Evolutionary conservation across 2,888 invertebrate genomes (phyloP), one percentile per base, ranked within the genome.

Genomic region (Pocota personata): DNA sequence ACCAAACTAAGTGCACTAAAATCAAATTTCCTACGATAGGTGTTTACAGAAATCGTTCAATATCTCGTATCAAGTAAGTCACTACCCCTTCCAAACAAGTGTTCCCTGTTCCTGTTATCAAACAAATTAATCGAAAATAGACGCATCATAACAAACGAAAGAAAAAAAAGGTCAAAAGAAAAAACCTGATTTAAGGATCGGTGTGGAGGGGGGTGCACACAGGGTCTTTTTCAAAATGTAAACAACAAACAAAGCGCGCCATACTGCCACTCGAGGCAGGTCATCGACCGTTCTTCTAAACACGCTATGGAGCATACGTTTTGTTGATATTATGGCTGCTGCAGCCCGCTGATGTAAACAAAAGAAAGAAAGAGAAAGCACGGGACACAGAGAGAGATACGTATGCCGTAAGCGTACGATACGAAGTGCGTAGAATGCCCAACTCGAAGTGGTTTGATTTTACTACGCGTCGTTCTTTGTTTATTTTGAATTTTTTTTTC

Each of bases 271-370:
- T 77, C 24, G 46, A 21, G 50, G 21, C 69, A 43, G 82, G 82
- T 82, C 82, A 82, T 78, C 78, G 82, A 82, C 82, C 78, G 66
- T 52, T 66, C 71, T 64, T 82, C 35, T 64, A 72, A 82, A 72
- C 58, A 78, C 72, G 21, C 48, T 66, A 30, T 40, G 3, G 21
- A 57, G 50, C 75, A 52, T 73, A 75, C 66, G 75, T 75, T 80
- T 72, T 78, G 71, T 78, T 77, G 82, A 78, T 82, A 57, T 71
- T 82, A 46, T 66, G 64, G 76, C 62, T 40, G 55, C 37, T 66
- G 35, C 16, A 66, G 27, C 10, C n/a, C 32, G 27, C 40, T 46
- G 27, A 62, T 76, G 64, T 64, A 76, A 82, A 76, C 69, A 82
- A 76, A 60, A 37, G 62, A 46, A 16, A n/a, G 67, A 46, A 24